A percentile compares a stretch with the other conserved stretches of the same genome.
Conservation (phyloP, 2,888 invertebrate genomes). For the Orthosia incerta region DNA sequence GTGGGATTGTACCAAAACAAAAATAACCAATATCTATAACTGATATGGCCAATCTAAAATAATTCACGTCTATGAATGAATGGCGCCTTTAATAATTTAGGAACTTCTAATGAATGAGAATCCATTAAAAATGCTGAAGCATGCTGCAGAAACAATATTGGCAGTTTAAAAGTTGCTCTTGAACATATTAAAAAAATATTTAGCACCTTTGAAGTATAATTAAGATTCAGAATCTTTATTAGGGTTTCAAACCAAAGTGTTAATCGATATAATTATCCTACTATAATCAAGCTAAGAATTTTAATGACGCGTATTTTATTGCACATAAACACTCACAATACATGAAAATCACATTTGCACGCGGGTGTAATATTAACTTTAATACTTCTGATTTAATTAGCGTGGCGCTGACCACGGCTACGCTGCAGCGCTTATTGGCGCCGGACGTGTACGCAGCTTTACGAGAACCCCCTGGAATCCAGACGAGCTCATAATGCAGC, state of each 20-base stretch:
- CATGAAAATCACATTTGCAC: slow-evolving; percentile 53
- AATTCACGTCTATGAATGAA: background rate
- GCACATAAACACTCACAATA: slow-evolving; percentile 38
- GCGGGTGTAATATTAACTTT: slow-evolving; percentile 31
- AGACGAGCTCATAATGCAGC: slow-evolving; percentile 60
- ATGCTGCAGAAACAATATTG: no score
- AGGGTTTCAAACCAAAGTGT: slow-evolving; percentile 1
- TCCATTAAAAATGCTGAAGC: no score
- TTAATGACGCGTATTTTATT: slow-evolving; percentile 25
- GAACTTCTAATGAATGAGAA: background rate
- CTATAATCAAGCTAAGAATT: slow-evolving; percentile 17
- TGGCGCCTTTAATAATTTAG: background rate
- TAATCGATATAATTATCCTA: slow-evolving; percentile 25
- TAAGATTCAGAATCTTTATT: slow-evolving; percentile 16
- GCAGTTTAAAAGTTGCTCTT: no score
- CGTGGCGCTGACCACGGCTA: slow-evolving; percentile 52
- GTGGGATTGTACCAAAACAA: no score
- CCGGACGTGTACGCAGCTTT: slow-evolving; percentile 56
- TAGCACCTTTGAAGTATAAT: slow-evolving; percentile 4
- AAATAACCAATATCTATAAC: background rate
- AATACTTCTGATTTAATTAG: slow-evolving; percentile 50
- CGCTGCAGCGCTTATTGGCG: slow-evolving; percentile 59
- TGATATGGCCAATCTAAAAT: slow-evolving; percentile 1
- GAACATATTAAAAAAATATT: no score
- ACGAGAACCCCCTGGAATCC: slow-evolving; percentile 63